phyloP scores from a whole-genome alignment of 2,797 vertebrate genomes.

The Fistularia tabacaria region DNA sequence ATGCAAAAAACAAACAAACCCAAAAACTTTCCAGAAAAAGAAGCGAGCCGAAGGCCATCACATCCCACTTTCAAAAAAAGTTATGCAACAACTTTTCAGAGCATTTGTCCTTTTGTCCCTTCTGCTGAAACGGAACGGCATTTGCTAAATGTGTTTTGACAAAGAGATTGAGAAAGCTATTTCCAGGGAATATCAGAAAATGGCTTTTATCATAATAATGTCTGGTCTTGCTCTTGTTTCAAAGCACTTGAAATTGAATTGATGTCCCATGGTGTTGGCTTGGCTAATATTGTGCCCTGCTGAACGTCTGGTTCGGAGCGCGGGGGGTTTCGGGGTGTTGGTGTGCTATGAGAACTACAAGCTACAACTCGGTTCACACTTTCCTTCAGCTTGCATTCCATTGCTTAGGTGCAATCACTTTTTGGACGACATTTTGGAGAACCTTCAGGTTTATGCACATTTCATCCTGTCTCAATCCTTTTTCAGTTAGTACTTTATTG shows the following conservation, averaged over 20 bases:
- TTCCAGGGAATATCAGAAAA: constrained; percentile 20
- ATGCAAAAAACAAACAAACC: too few relatives aligned
- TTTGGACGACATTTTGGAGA: too few relatives aligned
- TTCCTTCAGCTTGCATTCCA: constrained; percentile 15
- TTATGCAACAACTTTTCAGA: constrained; percentile 15
- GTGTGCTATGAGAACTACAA: not conserved
- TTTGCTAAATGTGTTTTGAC: constrained; percentile 27
- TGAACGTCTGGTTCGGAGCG: constrained; percentile 12
- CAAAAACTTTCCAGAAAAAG: not conserved
- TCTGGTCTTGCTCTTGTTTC: constrained; percentile 23
- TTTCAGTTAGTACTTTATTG: too few relatives aligned
- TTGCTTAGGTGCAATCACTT: constrained; percentile 11
- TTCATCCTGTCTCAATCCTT: too few relatives aligned
- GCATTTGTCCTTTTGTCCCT: constrained; percentile 12
- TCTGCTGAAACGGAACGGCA: constrained; percentile 16
- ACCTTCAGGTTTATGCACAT: too few relatives aligned
- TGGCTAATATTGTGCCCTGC: constrained; percentile 30
- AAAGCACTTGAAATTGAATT: constrained; percentile 42
- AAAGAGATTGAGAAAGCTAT: constrained; percentile 25
- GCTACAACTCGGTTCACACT: constrained; percentile 22
- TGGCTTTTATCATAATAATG: constrained; percentile 35
- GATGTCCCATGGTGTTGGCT: constrained; percentile 37
- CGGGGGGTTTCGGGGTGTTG: not conserved
- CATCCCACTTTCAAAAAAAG: constrained; percentile 8
- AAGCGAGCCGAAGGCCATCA: not conserved